Percentiles rank a stretch among this genome's conserved stretches.
Conservation (phyloP, 2,888 invertebrate species). For the Watsonalla binaria region DNA sequence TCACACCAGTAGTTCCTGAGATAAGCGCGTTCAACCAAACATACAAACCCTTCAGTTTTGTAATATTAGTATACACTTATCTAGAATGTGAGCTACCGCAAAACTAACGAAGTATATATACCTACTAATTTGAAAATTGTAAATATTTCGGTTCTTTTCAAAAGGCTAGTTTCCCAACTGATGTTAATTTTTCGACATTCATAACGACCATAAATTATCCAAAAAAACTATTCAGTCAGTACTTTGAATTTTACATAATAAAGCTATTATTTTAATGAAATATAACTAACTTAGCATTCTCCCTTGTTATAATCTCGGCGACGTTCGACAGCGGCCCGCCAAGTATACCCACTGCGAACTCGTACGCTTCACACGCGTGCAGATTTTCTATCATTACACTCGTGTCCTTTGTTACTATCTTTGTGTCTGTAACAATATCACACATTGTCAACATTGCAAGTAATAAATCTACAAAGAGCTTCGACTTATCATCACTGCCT, state of each 20-base stretch:
- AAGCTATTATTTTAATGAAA: slow-evolving; percentile 4
- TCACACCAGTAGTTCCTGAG: too few relatives aligned
- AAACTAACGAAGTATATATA: not conserved
- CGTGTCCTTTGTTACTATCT: slow-evolving; percentile 57
- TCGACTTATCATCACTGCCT: too few relatives aligned
- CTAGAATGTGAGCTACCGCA: not conserved
- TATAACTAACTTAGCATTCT: slow-evolving; percentile 70
- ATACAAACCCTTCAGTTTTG: too few relatives aligned
- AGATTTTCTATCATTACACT: slow-evolving; percentile 79
- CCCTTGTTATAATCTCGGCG: slow-evolving; percentile 77
- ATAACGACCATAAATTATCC: too few relatives aligned
- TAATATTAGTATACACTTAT: too few relatives aligned
- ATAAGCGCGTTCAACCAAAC: too few relatives aligned
- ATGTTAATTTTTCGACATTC: too few relatives aligned
- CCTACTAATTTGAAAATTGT: not conserved
- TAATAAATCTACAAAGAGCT: too few relatives aligned
- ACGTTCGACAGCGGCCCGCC: slow-evolving; percentile 82
- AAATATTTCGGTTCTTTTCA: too few relatives aligned
- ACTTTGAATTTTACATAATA: not conserved
- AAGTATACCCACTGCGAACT: slow-evolving; percentile 83
- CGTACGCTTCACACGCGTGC: slow-evolving; percentile 85
- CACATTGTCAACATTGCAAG: not conserved
- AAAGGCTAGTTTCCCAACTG: too few relatives aligned
- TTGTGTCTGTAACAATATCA: slow-evolving; percentile 33
- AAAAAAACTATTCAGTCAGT: too few relatives aligned